Base-by-base conservation (phyloP, 2,888 invertebrate species). In the Cylloceria caligata region DNA sequence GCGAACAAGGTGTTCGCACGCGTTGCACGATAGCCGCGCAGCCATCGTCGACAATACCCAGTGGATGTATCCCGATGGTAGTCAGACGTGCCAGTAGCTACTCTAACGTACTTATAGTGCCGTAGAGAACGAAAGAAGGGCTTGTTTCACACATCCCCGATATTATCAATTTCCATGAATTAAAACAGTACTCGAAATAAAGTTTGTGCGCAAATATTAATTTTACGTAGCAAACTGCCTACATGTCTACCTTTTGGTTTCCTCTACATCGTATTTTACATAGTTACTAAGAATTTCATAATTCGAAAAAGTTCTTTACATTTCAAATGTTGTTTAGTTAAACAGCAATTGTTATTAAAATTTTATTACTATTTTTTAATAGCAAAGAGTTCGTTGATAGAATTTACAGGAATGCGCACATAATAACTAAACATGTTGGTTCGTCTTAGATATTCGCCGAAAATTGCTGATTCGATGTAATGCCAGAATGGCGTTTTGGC, bases 121-220 rank as follows among this genome's bases (percentile, higher is more conserved):
- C 19, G n/a, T 4, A 45, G 16, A n/a, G 16, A 45, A 6, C 45
- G n/a, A n/a, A n/a, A n/a, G n/a, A n/a, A 16, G 16, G 5, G 5
- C 45, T 42, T 13, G 42, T 42, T 42, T 42, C 13, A 11, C 42
- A 42, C 27, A 16, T 36, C 42, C 42, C 57, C 57, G 39, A 39
- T 64, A 34, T 27, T 45, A 64, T 76, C 55, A 42, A 65, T 71
- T 71, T 64, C 36, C 64, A 57, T 67, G 36, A 78, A 67, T 67
- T 67, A 60, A 57, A 71, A 71, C 34, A 36, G 45, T 57, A 39
- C 42, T 65, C 65, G 36, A 39, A 11, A 69, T 69, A 19, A 36
- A 69, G 9, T 36, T 42, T n/a, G 3, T 3, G 3, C 11, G 52
- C 13, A 24, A 52, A 52, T 13, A 21, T 52, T 3, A 0, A 45